These are phyloP conservation scores for Cyprinella venusta DNA, from an alignment of 2,797 vertebrate genomes.

Conservation along the genomic window DNA sequence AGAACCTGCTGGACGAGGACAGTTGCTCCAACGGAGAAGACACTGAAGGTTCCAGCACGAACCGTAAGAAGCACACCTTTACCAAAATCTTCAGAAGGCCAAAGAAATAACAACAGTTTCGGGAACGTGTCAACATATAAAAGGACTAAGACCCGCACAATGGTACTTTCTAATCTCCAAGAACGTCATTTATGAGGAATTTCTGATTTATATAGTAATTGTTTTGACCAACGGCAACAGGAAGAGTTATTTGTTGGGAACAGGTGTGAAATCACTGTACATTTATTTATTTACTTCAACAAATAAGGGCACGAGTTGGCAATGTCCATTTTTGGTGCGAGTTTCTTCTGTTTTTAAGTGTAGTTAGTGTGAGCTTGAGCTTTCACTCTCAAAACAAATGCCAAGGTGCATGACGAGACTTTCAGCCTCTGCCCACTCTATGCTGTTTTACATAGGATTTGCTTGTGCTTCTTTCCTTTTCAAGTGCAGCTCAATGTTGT, in stretches of 20 bases:
- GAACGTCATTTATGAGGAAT: constrained; percentile 1
- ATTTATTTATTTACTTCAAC: constrained; percentile 52
- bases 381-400: constrained; percentile 7
- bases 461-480: constrained; percentile 16
- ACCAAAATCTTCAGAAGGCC: constrained; percentile 93
- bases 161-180: constrained; percentile 30
- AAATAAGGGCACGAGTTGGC: constrained; percentile 12
- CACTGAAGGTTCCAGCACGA: constrained; percentile 74
- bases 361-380: neutral
- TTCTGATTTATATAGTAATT: constrained; percentile 10
- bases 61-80: constrained; percentile 86
- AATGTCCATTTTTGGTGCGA: constrained; percentile 10
- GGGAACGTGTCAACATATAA: neutral
- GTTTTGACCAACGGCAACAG: constrained; percentile 35
- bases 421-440: neutral
- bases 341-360: constrained; percentile 3
- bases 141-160: constrained; percentile 6
- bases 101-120: constrained; percentile 70
- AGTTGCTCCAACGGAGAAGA: constrained; percentile 83
- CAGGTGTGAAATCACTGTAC: constrained; percentile 42
- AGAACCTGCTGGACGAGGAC: constrained; percentile 81
- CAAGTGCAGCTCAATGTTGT: neutral
- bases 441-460: constrained; percentile 42
- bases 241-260: constrained; percentile 34
- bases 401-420: neutral